Evolutionary conservation across 2,797 vertebrate species (phyloP), one percentile per base, ranked within the genome.

Genomic region (Stomatorhinus walkeri): DNA sequence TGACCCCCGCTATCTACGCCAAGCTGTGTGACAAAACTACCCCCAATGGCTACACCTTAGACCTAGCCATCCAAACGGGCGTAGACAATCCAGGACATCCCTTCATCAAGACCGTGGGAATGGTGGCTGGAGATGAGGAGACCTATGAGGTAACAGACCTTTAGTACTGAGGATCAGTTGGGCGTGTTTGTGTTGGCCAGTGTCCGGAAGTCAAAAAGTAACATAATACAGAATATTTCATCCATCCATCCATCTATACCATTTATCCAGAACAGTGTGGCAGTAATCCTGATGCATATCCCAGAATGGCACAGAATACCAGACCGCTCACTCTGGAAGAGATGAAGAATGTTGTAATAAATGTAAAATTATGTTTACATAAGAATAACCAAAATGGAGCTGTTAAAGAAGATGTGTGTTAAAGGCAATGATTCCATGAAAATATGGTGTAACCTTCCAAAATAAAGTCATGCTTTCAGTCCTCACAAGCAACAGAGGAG

Each of bases 61-160:
- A 99, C 93, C 91, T 97, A 91, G 98, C 97, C 93, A 99, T 99
- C 94, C 98, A 99, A 96, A 99, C 98, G 0, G 98, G 98, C 0
- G 98, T 99, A 36, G 98, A 99, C 96, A 99, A 99, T 93, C 98
- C 98, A 0, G 98, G 98, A 3, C 98, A 99, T 92, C 98, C 98
- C 40, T 99, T 99, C 95, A 99, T 99, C 95, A 99, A 96, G 93
- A 97, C 96, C 0, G 96, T 97, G 88, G 96, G 96, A 89, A 96
- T 97, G 68, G 96, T 97, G 87, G 98, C 98, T 2, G 98, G 98
- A 6, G 98, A 99, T 89, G 98, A 99, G 92, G 98, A 99, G 92
- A 94, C 96, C 16, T 99, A 99, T 2, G 96, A 99, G 97, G 98
- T 99, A 92, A 95, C 96, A 84, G n/a, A 19, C 12, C 52, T 51